Conservation (phyloP, 2,797 vertebrate genomes). For the Pangasius mekongensis region DNA sequence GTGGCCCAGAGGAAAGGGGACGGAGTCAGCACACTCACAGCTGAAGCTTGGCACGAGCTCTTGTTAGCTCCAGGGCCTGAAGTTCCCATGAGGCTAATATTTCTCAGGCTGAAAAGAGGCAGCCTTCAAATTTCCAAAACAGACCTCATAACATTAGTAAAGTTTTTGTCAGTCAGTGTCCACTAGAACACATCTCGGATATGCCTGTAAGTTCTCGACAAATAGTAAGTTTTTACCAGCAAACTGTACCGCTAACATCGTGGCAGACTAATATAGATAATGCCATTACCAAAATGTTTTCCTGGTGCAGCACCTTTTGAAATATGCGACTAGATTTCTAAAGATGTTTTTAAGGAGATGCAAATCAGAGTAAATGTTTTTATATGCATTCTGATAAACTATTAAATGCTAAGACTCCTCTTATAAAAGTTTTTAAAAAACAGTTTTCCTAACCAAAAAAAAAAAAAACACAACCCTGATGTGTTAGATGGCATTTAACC, state of each 20-base stretch:
- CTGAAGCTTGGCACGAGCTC: constrained; percentile 43
- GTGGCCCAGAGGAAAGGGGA: constrained; percentile 30
- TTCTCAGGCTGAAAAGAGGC: constrained; percentile 48
- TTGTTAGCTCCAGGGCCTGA: constrained; percentile 23
- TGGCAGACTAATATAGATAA: not conserved
- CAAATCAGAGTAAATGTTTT: not conserved
- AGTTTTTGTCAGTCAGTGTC: not conserved
- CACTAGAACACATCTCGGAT: not conserved
- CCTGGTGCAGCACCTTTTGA: not conserved
- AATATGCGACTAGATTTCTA: not conserved
- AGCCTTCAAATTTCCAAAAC: constrained; percentile 29
- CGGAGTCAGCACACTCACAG: constrained; percentile 32
- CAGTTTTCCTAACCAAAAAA: not conserved
- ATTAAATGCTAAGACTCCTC: not conserved
- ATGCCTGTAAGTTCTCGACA: not conserved
- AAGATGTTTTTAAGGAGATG: not conserved
- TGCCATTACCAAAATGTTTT: not conserved
- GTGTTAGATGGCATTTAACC: not conserved
- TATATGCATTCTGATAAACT: not conserved
- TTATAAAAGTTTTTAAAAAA: not conserved
- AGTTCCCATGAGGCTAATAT: constrained; percentile 58
- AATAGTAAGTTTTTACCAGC: not conserved
- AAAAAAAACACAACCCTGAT: not conserved
- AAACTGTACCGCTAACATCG: not conserved
- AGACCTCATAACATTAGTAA: constrained; percentile 21